Conservation (phyloP, 2,797 vertebrate species). For the Aphelocoma californica region DNA sequence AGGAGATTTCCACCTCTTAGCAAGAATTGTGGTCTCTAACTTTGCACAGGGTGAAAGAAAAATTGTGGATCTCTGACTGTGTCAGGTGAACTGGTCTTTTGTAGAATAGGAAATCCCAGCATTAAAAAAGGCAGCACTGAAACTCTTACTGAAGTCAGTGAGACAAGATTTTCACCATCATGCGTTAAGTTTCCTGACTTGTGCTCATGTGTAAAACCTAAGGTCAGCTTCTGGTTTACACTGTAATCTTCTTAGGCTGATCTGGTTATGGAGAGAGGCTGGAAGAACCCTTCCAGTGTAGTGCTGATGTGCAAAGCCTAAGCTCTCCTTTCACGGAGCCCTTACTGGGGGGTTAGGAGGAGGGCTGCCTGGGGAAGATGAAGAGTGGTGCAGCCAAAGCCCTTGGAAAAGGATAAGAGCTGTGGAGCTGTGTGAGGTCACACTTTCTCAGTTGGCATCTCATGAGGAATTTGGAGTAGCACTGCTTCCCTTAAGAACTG, state of each 20-base stretch:
- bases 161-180: not conserved
- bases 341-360: not conserved
- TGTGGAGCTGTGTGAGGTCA: not conserved
- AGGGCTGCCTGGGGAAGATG: not conserved
- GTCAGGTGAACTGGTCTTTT: not conserved
- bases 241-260: slow-evolving; percentile 17
- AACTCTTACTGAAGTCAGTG: not conserved
- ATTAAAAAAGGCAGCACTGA: not conserved
- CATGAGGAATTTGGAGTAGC: not conserved
- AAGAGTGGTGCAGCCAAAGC: not conserved
- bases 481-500: not conserved
- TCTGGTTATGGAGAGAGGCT: slow-evolving; percentile 26
- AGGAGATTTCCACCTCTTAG: not conserved
- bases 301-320: not conserved
- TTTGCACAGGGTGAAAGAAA: not conserved
- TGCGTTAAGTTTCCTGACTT: not conserved
- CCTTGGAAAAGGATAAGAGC: not conserved
- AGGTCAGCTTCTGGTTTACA: slow-evolving; percentile 36
- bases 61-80: not conserved
- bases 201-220: not conserved
- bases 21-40: not conserved
- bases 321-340: not conserved
- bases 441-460: not conserved
- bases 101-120: not conserved
- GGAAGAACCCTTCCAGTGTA: not conserved